These are phyloP conservation scores for Palythoa grandis DNA, from an alignment of 92 coral and sea anemone species.

Conservation along the genomic window DNA sequence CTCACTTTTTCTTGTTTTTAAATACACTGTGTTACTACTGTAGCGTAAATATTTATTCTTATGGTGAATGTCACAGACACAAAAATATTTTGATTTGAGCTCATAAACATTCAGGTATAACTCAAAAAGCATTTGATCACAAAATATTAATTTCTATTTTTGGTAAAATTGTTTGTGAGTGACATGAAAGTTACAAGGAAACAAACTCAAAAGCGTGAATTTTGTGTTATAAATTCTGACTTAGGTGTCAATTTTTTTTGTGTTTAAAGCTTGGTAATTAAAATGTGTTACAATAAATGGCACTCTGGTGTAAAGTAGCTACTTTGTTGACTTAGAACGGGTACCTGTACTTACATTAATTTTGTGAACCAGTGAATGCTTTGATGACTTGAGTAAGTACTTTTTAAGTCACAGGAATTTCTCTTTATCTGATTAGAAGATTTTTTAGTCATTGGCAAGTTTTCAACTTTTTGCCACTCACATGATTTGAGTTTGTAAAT, in stretches of 20 bases:
- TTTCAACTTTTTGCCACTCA: background rate
- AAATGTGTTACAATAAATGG: background rate
- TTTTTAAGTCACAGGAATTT: background rate
- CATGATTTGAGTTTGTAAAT: background rate
- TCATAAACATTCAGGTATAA: conserved; percentile 22
- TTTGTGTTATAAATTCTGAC: background rate
- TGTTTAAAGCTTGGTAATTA: background rate
- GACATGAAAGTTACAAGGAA: background rate
- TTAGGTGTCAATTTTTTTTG: background rate
- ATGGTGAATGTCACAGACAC: conserved; percentile 4
- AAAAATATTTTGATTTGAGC: conserved; percentile 1
- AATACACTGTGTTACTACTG: background rate
- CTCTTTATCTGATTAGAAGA: background rate
- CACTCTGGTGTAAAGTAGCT: conserved; percentile 23
- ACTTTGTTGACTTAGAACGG: background rate
- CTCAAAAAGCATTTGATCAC: background rate
- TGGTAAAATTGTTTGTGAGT: background rate
- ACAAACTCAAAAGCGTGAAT: background rate
- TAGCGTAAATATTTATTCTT: conserved; percentile 4
- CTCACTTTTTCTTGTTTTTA: background rate
- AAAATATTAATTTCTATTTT: background rate
- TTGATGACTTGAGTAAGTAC: background rate
- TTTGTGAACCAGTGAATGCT: conserved; percentile 24
- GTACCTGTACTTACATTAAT: conserved; percentile 30
- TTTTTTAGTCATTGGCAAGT: background rate